Conservation (phyloP, 1,140 invertebrate species). For the Bombyx mori region DNA sequence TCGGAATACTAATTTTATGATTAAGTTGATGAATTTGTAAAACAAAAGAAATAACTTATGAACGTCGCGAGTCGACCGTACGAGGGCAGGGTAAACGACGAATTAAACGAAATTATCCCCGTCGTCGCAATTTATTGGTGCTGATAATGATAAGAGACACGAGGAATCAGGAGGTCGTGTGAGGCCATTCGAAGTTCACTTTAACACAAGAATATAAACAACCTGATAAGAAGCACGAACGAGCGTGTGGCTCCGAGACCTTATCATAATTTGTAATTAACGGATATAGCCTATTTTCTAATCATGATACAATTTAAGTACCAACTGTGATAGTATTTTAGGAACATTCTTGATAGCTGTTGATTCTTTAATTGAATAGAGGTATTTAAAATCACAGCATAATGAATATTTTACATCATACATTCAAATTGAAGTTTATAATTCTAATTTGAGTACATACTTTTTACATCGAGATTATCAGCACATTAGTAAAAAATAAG, state of each 20-base stretch:
- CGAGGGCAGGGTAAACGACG: slow-evolving; percentile 37
- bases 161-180: slow-evolving; percentile 58
- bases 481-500: too few species aligned
- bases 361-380: too few species aligned
- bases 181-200: slow-evolving; percentile 64
- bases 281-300: background rate
- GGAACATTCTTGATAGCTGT: background rate
- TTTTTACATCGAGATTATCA: too few species aligned
- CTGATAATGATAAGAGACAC: slow-evolving; percentile 61
- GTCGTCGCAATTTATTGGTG: slow-evolving; percentile 64
- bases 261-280: slow-evolving; percentile 15
- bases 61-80: slow-evolving; percentile 14
- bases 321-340: background rate
- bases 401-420: too few species aligned
- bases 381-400: too few species aligned
- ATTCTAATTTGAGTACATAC: too few species aligned
- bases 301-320: background rate
- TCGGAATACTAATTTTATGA: slow-evolving; percentile 3
- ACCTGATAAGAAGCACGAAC: slow-evolving; percentile 59
- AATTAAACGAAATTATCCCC: slow-evolving; percentile 50
- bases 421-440: too few species aligned
- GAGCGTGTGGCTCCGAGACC: slow-evolving; percentile 41
- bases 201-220: slow-evolving; percentile 53
- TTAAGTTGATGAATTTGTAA: background rate
- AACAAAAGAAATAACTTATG: slow-evolving; percentile 15